Conservation (phyloP, 2,113 vertebrate species). For the Pseudois nayaur region DNA sequence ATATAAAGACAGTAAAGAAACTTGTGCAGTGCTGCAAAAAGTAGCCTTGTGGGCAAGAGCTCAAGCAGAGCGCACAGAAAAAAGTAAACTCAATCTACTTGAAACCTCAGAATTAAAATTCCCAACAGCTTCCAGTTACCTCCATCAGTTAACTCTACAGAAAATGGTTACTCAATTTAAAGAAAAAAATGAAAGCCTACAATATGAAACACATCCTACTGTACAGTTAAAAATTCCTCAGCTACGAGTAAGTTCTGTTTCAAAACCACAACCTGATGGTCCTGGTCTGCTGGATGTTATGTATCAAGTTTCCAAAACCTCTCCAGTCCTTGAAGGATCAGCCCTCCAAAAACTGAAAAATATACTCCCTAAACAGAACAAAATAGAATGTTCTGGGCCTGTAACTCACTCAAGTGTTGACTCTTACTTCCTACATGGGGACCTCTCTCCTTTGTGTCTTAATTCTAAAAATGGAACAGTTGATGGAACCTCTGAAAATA, state of each 20-base stretch:
- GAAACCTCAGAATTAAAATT: constrained; percentile 93
- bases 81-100: constrained; percentile 86
- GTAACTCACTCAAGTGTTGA: constrained; percentile 89
- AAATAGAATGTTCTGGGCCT: constrained; percentile 88
- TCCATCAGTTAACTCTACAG: constrained; percentile 95
- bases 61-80: constrained; percentile 91
- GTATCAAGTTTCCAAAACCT: constrained; percentile 91
- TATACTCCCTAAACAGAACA: constrained; percentile 92
- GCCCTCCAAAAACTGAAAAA: constrained; percentile 93
- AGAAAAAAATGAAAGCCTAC: constrained; percentile 88
- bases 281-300: constrained; percentile 90
- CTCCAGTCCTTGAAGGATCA: constrained; percentile 87
- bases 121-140: constrained; percentile 91
- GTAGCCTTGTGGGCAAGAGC: constrained; percentile 94
- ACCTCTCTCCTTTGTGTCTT: constrained; percentile 94
- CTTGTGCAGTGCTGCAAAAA: constrained; percentile 94
- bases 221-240: constrained; percentile 95
- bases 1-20: constrained; percentile 91
- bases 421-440: constrained; percentile 89
- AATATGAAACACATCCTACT: constrained; percentile 84
- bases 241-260: constrained; percentile 87
- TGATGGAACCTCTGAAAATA: constrained; percentile 89
- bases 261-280: constrained; percentile 88
- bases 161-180: constrained; percentile 92
- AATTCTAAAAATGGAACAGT: constrained; percentile 90